Evolutionary conservation across 2,113 vertebrate species (phyloP).

Genomic region (Corydoras maculifer): DNA sequence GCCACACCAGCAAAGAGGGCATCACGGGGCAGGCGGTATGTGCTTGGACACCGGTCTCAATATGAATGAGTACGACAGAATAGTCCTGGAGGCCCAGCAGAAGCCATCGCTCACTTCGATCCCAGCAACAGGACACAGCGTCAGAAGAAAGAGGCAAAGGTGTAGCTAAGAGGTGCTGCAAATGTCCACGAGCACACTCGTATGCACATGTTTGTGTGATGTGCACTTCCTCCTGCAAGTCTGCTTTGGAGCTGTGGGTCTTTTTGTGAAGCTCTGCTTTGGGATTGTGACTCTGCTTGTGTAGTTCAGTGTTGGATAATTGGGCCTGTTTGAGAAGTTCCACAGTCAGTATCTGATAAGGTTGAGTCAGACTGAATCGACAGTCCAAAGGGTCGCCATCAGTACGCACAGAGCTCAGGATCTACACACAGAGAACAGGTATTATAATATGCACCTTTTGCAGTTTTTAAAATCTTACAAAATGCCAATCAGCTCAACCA

Average conservation of each 20-base stretch:
- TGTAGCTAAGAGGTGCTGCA: conserved; percentile 68
- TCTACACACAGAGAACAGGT: conserved; percentile 52
- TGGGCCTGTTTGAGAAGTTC: conserved; percentile 58
- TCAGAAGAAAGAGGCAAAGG: conserved; percentile 71
- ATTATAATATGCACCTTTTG: not conserved
- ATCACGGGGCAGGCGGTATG: conserved; percentile 68
- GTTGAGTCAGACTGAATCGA: conserved; percentile 73
- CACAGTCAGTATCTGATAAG: conserved; percentile 78
- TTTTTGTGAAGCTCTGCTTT: conserved; percentile 71
- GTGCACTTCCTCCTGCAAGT: conserved; percentile 66
- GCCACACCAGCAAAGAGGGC: conserved; percentile 74
- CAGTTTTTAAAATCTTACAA: not conserved
- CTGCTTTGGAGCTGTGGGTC: conserved; percentile 58
- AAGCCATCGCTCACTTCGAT: conserved; percentile 69
- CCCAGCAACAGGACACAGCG: conserved; percentile 76
- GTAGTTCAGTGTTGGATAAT: conserved; percentile 58
- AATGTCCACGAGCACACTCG: conserved; percentile 65
- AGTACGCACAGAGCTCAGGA: conserved; percentile 73
- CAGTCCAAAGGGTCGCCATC: conserved; percentile 78
- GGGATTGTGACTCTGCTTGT: conserved; percentile 34
- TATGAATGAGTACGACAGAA: conserved; percentile 78
- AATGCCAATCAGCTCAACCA: too few species aligned
- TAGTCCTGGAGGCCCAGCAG: conserved; percentile 84
- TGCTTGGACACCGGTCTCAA: conserved; percentile 66
- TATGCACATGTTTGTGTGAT: conserved; percentile 74